phyloP scores from a whole-genome alignment of 2,888 invertebrate genomes.

The Heliconius cydno region DNA sequence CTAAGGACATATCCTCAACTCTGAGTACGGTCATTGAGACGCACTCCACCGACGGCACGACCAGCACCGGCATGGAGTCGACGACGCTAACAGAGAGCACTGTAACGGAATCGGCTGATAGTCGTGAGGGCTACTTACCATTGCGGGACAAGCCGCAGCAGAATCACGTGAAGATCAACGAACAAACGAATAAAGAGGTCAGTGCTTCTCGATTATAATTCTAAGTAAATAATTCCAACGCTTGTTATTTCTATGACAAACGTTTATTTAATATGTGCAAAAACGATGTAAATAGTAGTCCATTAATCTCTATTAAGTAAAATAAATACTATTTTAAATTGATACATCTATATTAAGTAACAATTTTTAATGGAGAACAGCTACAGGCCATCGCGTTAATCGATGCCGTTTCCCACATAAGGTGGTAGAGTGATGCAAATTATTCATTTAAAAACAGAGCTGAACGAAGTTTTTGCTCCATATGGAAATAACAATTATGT shows the following conservation, averaged over 20 bases:
- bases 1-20: slow-evolving; percentile 65
- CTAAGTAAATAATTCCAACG: neutral
- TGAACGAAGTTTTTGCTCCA: neutral
- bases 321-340: neutral
- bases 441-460: slow-evolving; percentile 10
- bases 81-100: slow-evolving; percentile 68
- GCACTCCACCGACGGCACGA: slow-evolving; percentile 68
- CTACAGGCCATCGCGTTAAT: slow-evolving; percentile 58
- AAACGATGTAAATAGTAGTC: neutral
- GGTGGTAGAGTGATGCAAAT: slow-evolving; percentile 67
- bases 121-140: slow-evolving; percentile 78
- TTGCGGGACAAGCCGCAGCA: slow-evolving; percentile 78
- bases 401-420: slow-evolving; percentile 68
- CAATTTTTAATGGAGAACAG: slow-evolving; percentile 63
- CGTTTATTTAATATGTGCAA: neutral
- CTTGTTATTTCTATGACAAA: neutral
- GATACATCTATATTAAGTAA: slow-evolving; percentile 10
- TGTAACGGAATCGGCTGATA: slow-evolving; percentile 71
- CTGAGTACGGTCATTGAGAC: slow-evolving; percentile 67
- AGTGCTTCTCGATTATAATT: slow-evolving; percentile 54
- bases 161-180: slow-evolving; percentile 80
- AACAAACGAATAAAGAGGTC: slow-evolving; percentile 83
- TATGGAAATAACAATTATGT: slow-evolving; percentile 12
- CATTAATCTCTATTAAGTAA: neutral
- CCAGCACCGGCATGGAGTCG: slow-evolving; percentile 69